Evolutionary conservation across 2,888 invertebrate species (phyloP), one percentile per base, ranked within the genome.

Genomic region (Acheta domesticus): DNA sequence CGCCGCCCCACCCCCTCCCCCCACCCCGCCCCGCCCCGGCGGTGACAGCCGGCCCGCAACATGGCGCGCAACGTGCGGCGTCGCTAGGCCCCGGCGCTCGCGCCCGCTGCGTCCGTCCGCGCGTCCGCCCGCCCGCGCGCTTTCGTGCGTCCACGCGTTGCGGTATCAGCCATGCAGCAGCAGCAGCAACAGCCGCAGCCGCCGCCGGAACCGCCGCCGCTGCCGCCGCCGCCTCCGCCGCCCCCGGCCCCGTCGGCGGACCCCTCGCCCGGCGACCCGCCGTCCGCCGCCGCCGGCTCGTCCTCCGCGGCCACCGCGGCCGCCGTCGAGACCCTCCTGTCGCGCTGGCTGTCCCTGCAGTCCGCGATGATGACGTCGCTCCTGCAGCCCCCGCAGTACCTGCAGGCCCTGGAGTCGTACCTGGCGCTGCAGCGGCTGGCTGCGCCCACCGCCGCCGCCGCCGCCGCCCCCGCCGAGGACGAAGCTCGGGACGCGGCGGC

Each of bases 321-420:
- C 83, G 86, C 91, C 83, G 91, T 91, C 86, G 91, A 91, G 85
- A 91, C 91, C 83, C 89, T 91, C 87, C 86, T 92, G 83, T 88
- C 88, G 84, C 85, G 89, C 78, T 88, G 88, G 74, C 87, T 95
- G 83, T 93, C 94, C 19, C 88, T 95, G 78, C 95, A 96, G 87
- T 94, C 93, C 85, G 94, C 95, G 12, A 92, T 96, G 90, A 92
- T 95, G 88, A 93, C 92, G 84, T 94, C 95, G 14, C 87, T 95
- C 83, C 95, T 95, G 86, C 93, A 95, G 85, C 95, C 95, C 1
- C 94, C 95, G 0, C 89, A 96, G 23, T 95, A 95, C 86, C 89
- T 95, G 62, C 95, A 95, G 88, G 95, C 95, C 49, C 88, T 95
- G 81, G 95, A 95, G 89, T 95, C 94, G 76, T 95, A 95, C 88